Conservation (phyloP, 2,797 vertebrate genomes). For the Oreochromis grahami region DNA sequence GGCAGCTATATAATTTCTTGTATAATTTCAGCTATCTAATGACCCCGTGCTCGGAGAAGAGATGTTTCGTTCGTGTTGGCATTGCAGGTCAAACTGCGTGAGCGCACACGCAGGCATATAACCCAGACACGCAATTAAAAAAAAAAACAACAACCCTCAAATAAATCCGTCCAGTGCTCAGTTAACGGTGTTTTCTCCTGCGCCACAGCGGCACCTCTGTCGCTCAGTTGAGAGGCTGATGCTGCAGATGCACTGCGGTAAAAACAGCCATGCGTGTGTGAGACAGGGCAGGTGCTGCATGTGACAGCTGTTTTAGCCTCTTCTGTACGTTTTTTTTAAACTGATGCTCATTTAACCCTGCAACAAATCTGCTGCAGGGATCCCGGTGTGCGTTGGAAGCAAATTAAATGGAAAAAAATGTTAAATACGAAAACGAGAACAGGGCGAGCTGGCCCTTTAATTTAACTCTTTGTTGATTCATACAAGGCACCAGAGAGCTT, state of each 20-base stretch:
- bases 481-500: background rate
- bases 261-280: constrained; percentile 18
- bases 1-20: background rate
- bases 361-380: no score
- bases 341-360: background rate
- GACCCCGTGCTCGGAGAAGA: constrained; percentile 19
- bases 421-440: background rate
- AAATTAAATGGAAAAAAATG: background rate
- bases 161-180: background rate
- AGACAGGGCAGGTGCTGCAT: background rate
- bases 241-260: constrained; percentile 74
- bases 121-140: background rate
- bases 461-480: background rate
- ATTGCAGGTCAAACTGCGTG: constrained; percentile 29
- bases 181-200: background rate
- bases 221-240: constrained; percentile 14
- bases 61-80: constrained; percentile 24
- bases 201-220: constrained; percentile 46
- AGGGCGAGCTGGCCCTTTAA: constrained; percentile 42
- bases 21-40: constrained; percentile 31
- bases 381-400: background rate
- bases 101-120: background rate
- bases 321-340: background rate
- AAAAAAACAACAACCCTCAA: background rate
- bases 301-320: background rate